Base-by-base conservation (phyloP, 1,140 invertebrate genomes). In the Papilio polyxenes region DNA sequence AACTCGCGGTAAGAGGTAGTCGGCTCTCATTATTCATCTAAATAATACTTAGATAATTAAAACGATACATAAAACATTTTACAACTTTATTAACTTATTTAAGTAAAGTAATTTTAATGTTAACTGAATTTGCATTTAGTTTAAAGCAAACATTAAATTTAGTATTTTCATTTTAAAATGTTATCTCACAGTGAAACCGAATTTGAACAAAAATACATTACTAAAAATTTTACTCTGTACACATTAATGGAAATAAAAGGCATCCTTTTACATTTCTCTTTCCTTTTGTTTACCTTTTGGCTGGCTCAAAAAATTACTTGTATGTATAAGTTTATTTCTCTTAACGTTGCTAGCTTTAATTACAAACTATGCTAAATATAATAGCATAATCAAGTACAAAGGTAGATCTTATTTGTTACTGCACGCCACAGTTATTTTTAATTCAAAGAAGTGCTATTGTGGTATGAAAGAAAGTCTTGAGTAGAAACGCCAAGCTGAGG, bases 401-500 rank as follows among this genome's bases (percentile, higher is more conserved):
- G 75, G 75, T 51, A 51, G 9, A 77, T 77, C 51, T 77, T 77
- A 56, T 77, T 77, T 77, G 75, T 77, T 77, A 77, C 49, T 77
- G 49, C 75, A 37, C 20, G 75, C 49, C 75, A 56, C 49, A 77
- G 75, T 53, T 53, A 77, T 77, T 77, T 77, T 77, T 77, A 77
- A 77, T 77, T 77, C 75, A 77, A 56, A 77, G 23, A 77, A 77
- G 75, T 77, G 75, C 49, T 77, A 56, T 77, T 77, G 75, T 77
- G 51, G 75, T 53, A 23, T 77, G 49, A 77, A 77, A 56, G 51
- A 77, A 56, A 77, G 51, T 53, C 49, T 77, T 77, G 49, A 51
- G 49, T 15, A 77, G 75, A 56, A 56, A 51, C 49, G 20, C 20
- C 20, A 77, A 31, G 48, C 17, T 20, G 37, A 53, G 48, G 49